Conservation (phyloP, 2,113 vertebrate species). For the Rynchops niger region DNA sequence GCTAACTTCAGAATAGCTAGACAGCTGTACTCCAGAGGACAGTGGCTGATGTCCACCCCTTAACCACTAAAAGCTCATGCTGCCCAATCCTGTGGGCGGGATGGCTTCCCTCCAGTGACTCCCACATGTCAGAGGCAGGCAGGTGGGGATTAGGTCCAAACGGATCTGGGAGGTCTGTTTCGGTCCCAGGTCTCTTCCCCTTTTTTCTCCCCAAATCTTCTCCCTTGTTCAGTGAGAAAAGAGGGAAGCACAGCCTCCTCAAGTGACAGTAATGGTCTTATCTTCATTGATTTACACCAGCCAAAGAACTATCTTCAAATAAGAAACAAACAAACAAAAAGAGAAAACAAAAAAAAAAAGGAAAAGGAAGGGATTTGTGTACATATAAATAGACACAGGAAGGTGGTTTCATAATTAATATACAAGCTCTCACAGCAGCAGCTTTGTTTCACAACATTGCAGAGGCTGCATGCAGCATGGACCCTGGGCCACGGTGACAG, state of each 20-base stretch:
- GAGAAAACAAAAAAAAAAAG: neutral
- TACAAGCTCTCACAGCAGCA: neutral
- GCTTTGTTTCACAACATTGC: neutral
- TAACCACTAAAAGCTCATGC: neutral
- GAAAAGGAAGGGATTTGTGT: neutral
- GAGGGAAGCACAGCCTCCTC: neutral
- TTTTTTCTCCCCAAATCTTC: neutral
- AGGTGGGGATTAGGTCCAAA: neutral
- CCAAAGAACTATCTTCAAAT: neutral
- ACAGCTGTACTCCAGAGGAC: neutral
- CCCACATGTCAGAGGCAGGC: neutral
- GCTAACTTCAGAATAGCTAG: neutral
- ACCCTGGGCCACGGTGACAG: neutral
- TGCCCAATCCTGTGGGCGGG: neutral
- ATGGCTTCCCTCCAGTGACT: fast-evolving
- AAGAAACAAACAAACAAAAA: neutral
- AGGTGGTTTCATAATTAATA: neutral
- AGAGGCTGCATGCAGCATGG: neutral
- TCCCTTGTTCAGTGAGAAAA: neutral
- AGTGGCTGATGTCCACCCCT: neutral
- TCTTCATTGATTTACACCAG: neutral
- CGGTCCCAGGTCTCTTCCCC: neutral
- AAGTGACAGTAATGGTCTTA: neutral
- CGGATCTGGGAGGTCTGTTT: neutral
- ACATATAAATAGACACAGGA: neutral